Base-by-base conservation (phyloP, 2,113 vertebrate species). In the Heterocephalus glaber region DNA sequence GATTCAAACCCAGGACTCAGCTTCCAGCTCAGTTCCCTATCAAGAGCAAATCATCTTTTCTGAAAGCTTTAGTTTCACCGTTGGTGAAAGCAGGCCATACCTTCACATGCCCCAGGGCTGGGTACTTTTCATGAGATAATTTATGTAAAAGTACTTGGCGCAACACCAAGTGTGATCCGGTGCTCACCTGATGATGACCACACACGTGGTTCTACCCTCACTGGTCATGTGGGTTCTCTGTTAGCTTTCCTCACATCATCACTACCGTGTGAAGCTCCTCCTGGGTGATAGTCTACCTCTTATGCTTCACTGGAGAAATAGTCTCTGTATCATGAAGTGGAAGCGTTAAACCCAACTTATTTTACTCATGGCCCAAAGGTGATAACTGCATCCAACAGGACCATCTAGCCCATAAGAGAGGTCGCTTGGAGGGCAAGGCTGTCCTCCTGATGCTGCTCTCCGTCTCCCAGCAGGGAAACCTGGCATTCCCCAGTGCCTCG, bases 141-240 rank as follows among this genome's bases (percentile, higher is more conserved):
- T 58, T 65, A 80, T 5, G 1, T 4, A 33, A 68, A 72, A 87
- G 80, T 41, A 10, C 16, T 58, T 35, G 17, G 6, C 47, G 22
- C 33, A 72, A 47, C 47, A 17, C 56, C 28, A 4, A 63, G 79
- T 20, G 47, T 7, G 35, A 49, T 35, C 30, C 4, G 52, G 35
- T 1, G 2, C 20, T 77, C 30, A 11, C 38, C n/a, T 2, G 12
- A 35, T 8, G 28, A 41, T 0, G 2, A 1, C 20, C 49, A 16
- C n/a, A n/a, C 35, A 65, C 8, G 56, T 20, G 19, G n/a, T 8
- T 41, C 66, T 82, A 33, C 30, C 49, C 33, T 26, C 1, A 0
- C 0, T 12, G 35, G 19, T 33, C 11, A 5, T 0, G 1, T 20
- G 68, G 38, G 12, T 10, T 33, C 26, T 83, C 13, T 30, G 68